Conservation (phyloP, 1,140 invertebrate species). For the Choristoneura fumiferana region DNA sequence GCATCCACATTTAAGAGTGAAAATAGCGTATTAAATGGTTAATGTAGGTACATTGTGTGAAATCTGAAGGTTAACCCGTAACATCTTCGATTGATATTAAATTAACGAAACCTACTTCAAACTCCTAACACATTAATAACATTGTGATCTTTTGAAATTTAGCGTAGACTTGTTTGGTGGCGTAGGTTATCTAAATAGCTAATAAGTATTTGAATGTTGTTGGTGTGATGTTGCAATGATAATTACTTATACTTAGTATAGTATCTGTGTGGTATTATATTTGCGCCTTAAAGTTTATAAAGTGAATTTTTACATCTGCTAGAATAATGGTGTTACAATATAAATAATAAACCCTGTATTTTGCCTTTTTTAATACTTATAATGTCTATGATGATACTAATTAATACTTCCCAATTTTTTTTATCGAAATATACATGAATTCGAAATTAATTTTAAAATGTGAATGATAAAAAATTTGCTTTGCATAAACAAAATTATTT, state of each 20-base stretch:
- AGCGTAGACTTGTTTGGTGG: slow-evolving; percentile 74
- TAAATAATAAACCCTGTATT: not conserved
- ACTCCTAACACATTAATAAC: slow-evolving; percentile 31
- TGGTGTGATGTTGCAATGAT: slow-evolving; percentile 73
- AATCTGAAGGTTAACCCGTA: slow-evolving; percentile 46
- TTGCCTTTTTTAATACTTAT: not conserved
- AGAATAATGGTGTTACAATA: slow-evolving; percentile 21
- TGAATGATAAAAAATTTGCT: slow-evolving; percentile 24
- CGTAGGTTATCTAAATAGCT: slow-evolving; percentile 63
- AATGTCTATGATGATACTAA: not conserved
- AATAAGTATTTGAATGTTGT: slow-evolving; percentile 66
- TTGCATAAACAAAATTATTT: slow-evolving; percentile 29
- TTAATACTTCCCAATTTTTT: too few species aligned
- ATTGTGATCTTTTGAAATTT: slow-evolving; percentile 47
- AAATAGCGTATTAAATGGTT: slow-evolving; percentile 78
- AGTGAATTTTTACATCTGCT: slow-evolving; percentile 49
- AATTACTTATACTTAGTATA: slow-evolving; percentile 62
- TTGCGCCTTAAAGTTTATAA: slow-evolving; percentile 58
- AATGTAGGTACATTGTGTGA: slow-evolving; percentile 69
- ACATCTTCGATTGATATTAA: slow-evolving; percentile 49
- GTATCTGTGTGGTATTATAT: slow-evolving; percentile 64
- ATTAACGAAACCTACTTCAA: slow-evolving; percentile 29
- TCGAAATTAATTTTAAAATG: too few species aligned
- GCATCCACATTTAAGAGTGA: slow-evolving; percentile 75
- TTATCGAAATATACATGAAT: too few species aligned